A percentile compares a stretch with the other conserved stretches of the same genome.
Conservation (phyloP, 1,140 invertebrate species). For the Ectropis grisescens region DNA sequence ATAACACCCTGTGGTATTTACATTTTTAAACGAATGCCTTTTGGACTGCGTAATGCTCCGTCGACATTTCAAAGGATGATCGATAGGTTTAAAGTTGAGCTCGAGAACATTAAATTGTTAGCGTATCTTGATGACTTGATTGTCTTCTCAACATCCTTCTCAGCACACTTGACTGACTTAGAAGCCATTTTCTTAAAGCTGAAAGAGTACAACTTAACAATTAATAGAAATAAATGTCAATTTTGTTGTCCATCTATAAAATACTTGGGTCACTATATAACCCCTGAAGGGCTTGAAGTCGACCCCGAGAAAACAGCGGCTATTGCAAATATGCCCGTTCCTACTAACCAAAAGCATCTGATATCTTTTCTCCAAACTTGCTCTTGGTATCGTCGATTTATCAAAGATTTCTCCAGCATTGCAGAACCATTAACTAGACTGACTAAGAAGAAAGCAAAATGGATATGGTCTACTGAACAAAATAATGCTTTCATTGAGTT, state of each 20-base stretch:
- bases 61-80: slow-evolving; percentile 13
- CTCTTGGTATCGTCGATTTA: slow-evolving; percentile 15
- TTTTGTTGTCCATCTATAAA: slow-evolving; percentile 6
- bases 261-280: slow-evolving; percentile 11
- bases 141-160: slow-evolving; percentile 7
- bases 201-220: slow-evolving; percentile 3
- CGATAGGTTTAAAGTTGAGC: slow-evolving; percentile 4
- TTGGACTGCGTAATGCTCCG: slow-evolving; percentile 39
- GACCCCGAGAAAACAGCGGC: slow-evolving; percentile 5
- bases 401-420: slow-evolving; percentile 13
- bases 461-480: slow-evolving; percentile 14
- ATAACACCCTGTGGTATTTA: slow-evolving; percentile 37
- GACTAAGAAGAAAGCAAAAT: slow-evolving; percentile 8
- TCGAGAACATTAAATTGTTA: slow-evolving; percentile 3
- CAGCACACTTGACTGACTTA: slow-evolving; percentile 5
- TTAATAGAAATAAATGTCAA: slow-evolving; percentile 8
- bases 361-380: slow-evolving; percentile 15
- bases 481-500: slow-evolving; percentile 7
- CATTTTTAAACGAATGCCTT: slow-evolving; percentile 51
- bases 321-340: slow-evolving; percentile 1
- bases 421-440: slow-evolving; percentile 13
- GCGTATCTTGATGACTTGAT: slow-evolving; percentile 21
- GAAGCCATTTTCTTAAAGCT: slow-evolving; percentile 1
- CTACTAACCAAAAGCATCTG: slow-evolving; percentile 15
- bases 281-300: slow-evolving; percentile 1